These are phyloP conservation scores for Machimus atricapillus DNA, from an alignment of 2,888 invertebrate species.

Conservation along the genomic window DNA sequence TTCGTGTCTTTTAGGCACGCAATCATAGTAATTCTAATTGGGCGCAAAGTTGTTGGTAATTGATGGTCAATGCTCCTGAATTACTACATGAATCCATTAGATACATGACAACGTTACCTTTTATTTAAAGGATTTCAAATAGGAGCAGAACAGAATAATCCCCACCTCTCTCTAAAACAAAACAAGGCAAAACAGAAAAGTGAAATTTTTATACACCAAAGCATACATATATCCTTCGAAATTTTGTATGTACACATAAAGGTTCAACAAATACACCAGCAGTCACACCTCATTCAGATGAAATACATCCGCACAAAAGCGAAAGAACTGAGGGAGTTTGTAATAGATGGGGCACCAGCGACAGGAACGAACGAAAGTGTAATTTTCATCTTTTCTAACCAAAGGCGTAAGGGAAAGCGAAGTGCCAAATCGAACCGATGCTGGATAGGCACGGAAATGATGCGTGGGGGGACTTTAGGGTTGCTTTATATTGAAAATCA, in stretches of 20 bases:
- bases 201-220: neutral
- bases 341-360: neutral
- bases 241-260: neutral
- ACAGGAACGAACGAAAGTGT: constrained; percentile 39
- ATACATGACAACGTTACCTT: neutral
- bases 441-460: neutral
- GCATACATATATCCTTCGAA: neutral
- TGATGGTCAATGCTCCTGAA: neutral
- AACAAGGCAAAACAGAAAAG: neutral
- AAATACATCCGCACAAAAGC: constrained; percentile 7
- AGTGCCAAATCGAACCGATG: constrained; percentile 39
- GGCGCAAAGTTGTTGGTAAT: neutral
- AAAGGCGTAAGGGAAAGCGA: constrained; percentile 2
- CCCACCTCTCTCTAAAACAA: neutral
- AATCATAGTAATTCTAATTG: neutral
- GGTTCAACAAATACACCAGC: neutral
- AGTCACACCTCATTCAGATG: constrained; percentile 3
- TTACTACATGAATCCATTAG: neutral
- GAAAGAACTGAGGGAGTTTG: constrained; percentile 16
- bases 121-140: neutral
- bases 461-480: constrained; percentile 30
- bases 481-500: constrained; percentile 44
- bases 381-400: constrained; percentile 45
- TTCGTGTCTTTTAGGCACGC: neutral
- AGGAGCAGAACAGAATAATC: neutral